Evolutionary conservation across 2,113 vertebrate species (phyloP).

Genomic region (Malurus cyaneus): DNA sequence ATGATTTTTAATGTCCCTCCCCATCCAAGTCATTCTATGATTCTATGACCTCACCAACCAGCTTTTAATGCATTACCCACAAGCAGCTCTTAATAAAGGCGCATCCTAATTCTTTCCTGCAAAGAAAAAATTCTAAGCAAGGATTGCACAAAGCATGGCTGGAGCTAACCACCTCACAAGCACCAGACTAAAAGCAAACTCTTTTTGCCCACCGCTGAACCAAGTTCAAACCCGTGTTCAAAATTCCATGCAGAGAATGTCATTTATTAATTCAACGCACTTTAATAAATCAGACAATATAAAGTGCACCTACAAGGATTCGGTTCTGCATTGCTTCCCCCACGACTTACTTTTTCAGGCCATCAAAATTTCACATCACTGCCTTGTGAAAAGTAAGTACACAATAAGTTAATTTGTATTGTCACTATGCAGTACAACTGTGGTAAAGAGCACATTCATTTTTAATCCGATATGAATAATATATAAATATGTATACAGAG

Average conservation of each 20-base stretch:
- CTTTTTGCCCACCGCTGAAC: not conserved
- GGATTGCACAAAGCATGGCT: not conserved
- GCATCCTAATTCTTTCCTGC: not conserved
- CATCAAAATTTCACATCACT: slow-evolving; percentile 80
- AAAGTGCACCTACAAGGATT: slow-evolving; percentile 43
- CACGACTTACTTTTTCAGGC: slow-evolving; percentile 63
- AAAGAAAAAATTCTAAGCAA: not conserved
- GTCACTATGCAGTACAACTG: slow-evolving; percentile 75
- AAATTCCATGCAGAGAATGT: not conserved
- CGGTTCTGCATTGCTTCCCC: not conserved
- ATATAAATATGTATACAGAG: slow-evolving; percentile 84
- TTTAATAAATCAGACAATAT: slow-evolving; percentile 47
- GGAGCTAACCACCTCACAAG: not conserved
- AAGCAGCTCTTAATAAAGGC: not conserved
- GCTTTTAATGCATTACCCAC: not conserved
- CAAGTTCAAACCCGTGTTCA: not conserved
- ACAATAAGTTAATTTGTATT: slow-evolving; percentile 86
- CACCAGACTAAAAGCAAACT: not conserved
- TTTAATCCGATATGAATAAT: slow-evolving; percentile 87
- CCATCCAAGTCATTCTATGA: not conserved
- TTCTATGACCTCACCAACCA: not conserved
- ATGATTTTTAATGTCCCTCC: not conserved
- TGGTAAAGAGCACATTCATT: slow-evolving; percentile 86
- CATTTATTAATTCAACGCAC: slow-evolving; percentile 42
- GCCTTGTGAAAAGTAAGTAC: slow-evolving; percentile 81